phyloP scores from a whole-genome alignment of 1,140 invertebrate species.

The Drosophila gunungcola region DNA sequence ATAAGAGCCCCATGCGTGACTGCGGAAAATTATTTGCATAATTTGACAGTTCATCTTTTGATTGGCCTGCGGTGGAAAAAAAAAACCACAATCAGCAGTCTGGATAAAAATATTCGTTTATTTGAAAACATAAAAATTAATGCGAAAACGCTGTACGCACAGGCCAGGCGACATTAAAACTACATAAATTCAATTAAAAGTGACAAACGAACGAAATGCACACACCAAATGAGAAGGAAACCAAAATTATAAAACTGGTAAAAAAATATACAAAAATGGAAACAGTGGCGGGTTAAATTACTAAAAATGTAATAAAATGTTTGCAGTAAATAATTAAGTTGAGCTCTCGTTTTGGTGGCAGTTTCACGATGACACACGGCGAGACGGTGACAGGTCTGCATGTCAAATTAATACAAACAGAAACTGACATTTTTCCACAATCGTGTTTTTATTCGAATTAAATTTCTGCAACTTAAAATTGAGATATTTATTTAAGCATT shows the following conservation, averaged over 20 bases:
- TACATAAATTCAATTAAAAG: conserved; percentile 84
- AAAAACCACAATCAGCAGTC: conserved; percentile 63
- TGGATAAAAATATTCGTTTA: conserved; percentile 33
- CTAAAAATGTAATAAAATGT: conserved; percentile 82
- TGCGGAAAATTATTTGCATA: conserved; percentile 83
- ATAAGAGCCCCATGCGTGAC: conserved; percentile 75
- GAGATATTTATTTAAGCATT: too few species aligned
- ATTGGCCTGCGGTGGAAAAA: conserved; percentile 40
- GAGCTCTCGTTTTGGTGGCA: conserved; percentile 29
- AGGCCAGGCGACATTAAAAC: conserved; percentile 64
- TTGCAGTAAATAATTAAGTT: conserved; percentile 74
- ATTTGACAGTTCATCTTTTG: conserved; percentile 77
- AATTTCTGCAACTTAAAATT: too few species aligned
- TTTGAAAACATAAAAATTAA: conserved; percentile 80
- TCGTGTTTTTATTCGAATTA: background rate
- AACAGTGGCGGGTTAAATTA: conserved; percentile 62
- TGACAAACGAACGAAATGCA: conserved; percentile 65
- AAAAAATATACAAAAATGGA: conserved; percentile 42
- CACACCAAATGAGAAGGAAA: conserved; percentile 32
- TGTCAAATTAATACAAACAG: conserved; percentile 52
- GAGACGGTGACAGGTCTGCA: conserved; percentile 42
- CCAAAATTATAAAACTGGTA: conserved; percentile 19
- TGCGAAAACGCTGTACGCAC: conserved; percentile 74
- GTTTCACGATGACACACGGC: conserved; percentile 54
- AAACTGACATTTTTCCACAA: conserved; percentile 4